A percentile compares a stretch with the other conserved stretches of the same genome.
Evolutionary conservation across 2,888 invertebrate genomes (phyloP).

Genomic region (Drosophila koepferae): DNA sequence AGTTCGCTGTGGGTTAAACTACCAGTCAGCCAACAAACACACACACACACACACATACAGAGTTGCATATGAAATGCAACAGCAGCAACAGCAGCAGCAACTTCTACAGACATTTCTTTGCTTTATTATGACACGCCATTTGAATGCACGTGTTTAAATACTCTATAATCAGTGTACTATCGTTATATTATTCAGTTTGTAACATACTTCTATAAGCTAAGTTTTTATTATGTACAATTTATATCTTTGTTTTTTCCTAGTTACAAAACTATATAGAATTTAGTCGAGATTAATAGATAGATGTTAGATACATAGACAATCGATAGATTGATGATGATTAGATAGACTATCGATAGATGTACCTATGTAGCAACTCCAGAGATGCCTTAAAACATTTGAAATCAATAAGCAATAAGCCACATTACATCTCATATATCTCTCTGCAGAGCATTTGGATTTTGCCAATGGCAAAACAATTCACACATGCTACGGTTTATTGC

Average conservation of each 20-base stretch:
- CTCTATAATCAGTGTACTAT: not conserved
- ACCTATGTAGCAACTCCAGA: too few relatives aligned
- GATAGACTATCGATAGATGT: too few relatives aligned
- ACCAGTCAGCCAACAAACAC: not conserved
- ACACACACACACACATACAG: not conserved
- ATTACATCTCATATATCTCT: not conserved
- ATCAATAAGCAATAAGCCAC: not conserved
- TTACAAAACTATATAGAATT: too few relatives aligned
- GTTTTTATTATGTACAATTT: too few relatives aligned
- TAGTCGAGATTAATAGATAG: too few relatives aligned
- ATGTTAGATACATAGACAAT: too few relatives aligned
- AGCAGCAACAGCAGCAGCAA: conserved; percentile 4
- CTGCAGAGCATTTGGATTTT: conserved; percentile 2
- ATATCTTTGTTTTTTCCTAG: too few relatives aligned
- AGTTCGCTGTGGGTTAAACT: conserved; percentile 26
- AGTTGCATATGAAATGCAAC: conserved; percentile 32
- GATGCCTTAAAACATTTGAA: too few relatives aligned
- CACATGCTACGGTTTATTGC: conserved; percentile 6
- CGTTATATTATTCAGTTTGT: not conserved
- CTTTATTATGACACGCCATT: conserved; percentile 68
- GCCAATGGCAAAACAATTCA: not conserved
- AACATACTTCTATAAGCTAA: too few relatives aligned
- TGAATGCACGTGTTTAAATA: conserved; percentile 20
- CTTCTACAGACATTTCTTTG: conserved; percentile 19
- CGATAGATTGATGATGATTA: too few relatives aligned